Conservation (phyloP, 2,113 vertebrate genomes). For the Cyprinus carpio region DNA sequence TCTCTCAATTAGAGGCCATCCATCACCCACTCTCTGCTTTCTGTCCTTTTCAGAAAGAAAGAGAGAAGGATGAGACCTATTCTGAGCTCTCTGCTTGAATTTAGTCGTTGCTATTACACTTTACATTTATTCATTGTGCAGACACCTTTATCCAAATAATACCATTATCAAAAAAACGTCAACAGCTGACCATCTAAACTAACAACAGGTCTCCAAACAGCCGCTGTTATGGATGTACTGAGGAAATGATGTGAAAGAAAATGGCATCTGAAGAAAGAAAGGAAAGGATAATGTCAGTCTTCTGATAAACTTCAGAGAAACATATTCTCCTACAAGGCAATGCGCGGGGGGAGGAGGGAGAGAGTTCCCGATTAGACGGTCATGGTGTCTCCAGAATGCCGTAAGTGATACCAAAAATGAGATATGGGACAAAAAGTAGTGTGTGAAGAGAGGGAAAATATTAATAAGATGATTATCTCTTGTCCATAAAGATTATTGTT, state of each 20-base stretch:
- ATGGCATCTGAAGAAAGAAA: neutral
- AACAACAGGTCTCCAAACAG: slow-evolving; percentile 10
- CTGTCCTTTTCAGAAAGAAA: neutral
- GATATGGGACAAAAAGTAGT: neutral
- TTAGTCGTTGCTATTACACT: neutral
- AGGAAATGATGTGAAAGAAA: slow-evolving; percentile 2
- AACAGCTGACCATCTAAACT: slow-evolving; percentile 68
- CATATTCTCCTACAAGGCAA: slow-evolving; percentile 20
- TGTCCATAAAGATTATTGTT: slow-evolving; percentile 57
- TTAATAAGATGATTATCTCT: slow-evolving; percentile 43
- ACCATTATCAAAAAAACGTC: slow-evolving; percentile 41
- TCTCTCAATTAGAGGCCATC: slow-evolving; percentile 26
- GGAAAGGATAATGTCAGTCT: slow-evolving; percentile 25
- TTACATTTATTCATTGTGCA: neutral
- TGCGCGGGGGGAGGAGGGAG: slow-evolving; percentile 11
- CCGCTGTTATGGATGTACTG: neutral
- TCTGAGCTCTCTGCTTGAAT: no score
- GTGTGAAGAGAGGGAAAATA: neutral
- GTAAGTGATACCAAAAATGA: neutral
- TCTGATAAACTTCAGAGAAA: slow-evolving; percentile 25
- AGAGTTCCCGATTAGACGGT: slow-evolving; percentile 35
- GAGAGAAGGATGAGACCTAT: neutral
- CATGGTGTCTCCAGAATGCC: neutral
- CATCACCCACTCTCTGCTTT: slow-evolving; percentile 39
- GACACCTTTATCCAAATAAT: neutral